Conservation (phyloP, 2,888 invertebrate species). For the Leptarthrus brevirostris region DNA sequence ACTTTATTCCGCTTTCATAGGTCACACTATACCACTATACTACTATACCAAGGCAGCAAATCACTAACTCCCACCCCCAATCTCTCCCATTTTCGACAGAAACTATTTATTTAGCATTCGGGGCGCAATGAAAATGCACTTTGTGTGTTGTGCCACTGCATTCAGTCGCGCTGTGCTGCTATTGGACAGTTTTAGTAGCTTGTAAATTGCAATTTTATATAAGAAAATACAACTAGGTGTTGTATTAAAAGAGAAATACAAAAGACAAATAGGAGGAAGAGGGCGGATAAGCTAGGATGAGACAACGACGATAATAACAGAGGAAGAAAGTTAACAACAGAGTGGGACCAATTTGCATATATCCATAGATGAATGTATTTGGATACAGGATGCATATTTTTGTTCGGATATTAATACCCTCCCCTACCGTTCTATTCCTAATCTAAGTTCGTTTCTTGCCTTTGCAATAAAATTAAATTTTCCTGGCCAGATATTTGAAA, state of each 20-base stretch:
- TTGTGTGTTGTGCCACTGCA: constrained; percentile 12
- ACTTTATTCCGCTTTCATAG: too few species aligned
- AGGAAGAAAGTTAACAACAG: constrained; percentile 12
- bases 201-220: not conserved
- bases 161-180: not conserved
- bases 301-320: too few species aligned
- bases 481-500: too few species aligned
- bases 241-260: not conserved
- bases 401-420: too few species aligned
- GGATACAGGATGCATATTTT: too few species aligned
- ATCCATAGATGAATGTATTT: not conserved
- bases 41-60: not conserved
- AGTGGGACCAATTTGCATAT: not conserved
- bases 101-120: constrained; percentile 29
- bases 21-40: too few species aligned
- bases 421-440: too few species aligned
- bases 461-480: too few species aligned
- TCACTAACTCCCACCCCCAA: not conserved
- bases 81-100: not conserved
- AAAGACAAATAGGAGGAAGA: not conserved
- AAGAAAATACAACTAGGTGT: constrained; percentile 14
- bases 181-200: constrained; percentile 15
- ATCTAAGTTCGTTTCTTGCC: too few species aligned
- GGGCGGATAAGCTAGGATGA: too few species aligned
- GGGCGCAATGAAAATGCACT: constrained; percentile 26